phyloP scores from a whole-genome alignment of 2,888 invertebrate genomes.

The Trilocha varians region DNA sequence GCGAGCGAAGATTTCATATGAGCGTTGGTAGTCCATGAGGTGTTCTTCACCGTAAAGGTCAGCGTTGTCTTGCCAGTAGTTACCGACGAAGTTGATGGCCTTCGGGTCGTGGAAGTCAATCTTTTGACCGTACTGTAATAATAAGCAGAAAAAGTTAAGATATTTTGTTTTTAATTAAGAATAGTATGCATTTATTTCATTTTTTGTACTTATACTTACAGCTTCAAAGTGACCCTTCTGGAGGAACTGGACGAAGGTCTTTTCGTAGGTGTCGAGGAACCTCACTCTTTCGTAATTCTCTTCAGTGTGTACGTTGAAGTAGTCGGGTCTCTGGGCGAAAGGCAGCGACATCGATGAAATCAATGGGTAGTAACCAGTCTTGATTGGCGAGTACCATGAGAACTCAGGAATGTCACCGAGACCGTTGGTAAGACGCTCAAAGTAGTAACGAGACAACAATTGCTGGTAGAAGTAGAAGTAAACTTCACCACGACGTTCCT shows the following conservation, averaged over 20 bases:
- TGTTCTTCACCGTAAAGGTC: conserved; percentile 50
- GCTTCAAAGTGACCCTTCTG: conserved; percentile 75
- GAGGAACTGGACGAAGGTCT: conserved; percentile 61
- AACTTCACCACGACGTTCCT: conserved; percentile 76
- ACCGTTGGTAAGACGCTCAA: conserved; percentile 78
- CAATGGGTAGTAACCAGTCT: conserved; percentile 42
- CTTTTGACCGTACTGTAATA: conserved; percentile 48
- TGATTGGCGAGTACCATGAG: conserved; percentile 75
- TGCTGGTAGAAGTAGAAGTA: conserved; percentile 80
- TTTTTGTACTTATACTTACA: conserved; percentile 25
- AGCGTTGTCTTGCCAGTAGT: conserved; percentile 72
- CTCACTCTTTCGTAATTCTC: conserved; percentile 54
- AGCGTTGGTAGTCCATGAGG: conserved; percentile 53
- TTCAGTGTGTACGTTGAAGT: conserved; percentile 74
- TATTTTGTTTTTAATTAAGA: not conserved
- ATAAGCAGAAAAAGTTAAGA: not conserved
- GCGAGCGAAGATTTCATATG: conserved; percentile 73
- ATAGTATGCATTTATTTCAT: not conserved
- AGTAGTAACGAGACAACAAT: conserved; percentile 77
- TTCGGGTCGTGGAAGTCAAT: conserved; percentile 44
- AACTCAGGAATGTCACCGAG: conserved; percentile 75
- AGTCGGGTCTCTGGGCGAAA: conserved; percentile 72
- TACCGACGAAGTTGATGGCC: conserved; percentile 70
- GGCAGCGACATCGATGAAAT: conserved; percentile 36
- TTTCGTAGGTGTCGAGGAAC: conserved; percentile 75